These are phyloP conservation scores for Ametastegia equiseti DNA, from an alignment of 2,888 invertebrate genomes.

Conservation along the genomic window DNA sequence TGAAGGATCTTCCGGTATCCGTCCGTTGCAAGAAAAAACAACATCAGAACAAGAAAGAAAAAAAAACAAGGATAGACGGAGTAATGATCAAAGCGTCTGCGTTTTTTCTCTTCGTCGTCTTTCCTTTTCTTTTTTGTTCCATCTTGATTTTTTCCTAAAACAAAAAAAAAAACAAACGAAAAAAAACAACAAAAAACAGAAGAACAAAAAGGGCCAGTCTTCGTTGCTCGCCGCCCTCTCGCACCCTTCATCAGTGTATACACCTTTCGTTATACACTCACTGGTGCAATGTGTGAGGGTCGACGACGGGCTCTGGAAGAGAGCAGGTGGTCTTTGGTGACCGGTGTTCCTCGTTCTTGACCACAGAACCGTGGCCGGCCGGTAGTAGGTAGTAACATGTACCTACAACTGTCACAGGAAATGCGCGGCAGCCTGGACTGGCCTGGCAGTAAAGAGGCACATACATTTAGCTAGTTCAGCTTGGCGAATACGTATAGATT, in stretches of 20 bases:
- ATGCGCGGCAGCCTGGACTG: neutral
- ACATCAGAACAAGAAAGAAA: too few species aligned
- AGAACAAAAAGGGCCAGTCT: neutral
- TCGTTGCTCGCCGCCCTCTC: neutral
- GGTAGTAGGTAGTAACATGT: too few species aligned
- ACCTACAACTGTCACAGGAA: constrained; percentile 21
- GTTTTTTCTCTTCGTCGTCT: neutral
- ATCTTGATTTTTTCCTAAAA: neutral
- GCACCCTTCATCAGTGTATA: neutral
- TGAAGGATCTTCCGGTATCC: constrained; percentile 23
- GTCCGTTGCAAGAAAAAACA: neutral
- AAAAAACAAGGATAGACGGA: too few species aligned
- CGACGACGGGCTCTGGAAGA: too few species aligned
- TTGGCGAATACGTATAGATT: neutral
- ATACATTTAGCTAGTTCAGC: too few species aligned
- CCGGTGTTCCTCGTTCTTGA: constrained; percentile 15
- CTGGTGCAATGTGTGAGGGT: neutral
- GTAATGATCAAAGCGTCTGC: too few species aligned
- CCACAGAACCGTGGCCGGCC: constrained; percentile 31
- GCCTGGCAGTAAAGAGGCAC: too few species aligned
- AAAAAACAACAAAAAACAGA: neutral
- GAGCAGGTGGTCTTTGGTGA: constrained; percentile 27
- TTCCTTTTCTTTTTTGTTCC: neutral
- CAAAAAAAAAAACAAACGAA: neutral
- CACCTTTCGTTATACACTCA: constrained; percentile 10